phyloP scores from a whole-genome alignment of 2,797 vertebrate species.

The Trachurus trachurus region DNA sequence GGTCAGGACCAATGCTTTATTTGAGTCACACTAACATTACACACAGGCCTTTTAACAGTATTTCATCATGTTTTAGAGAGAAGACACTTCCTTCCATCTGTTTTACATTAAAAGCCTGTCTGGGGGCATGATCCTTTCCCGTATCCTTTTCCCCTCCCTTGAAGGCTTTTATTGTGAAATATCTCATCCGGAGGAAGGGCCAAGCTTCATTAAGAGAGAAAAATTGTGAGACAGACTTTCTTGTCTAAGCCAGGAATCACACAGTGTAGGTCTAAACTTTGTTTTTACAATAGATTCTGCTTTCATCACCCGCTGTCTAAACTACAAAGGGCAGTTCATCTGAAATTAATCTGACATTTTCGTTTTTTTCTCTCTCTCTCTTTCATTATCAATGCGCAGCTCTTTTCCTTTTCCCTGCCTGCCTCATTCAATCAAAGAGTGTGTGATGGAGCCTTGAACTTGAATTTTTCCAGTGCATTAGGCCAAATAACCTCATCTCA shows the following conservation, averaged over 20 bases:
- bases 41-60: neutral
- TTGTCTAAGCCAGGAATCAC: constrained; percentile 3
- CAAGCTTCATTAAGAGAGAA: constrained; percentile 12
- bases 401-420: neutral
- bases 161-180: constrained; percentile 15
- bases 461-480: constrained; percentile 49
- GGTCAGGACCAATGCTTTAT: neutral
- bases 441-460: constrained; percentile 2
- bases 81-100: neutral
- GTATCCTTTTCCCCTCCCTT: neutral
- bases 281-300: neutral
- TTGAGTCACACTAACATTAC: neutral
- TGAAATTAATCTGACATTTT: constrained; percentile 2
- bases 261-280: neutral
- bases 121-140: neutral
- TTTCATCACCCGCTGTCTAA: neutral
- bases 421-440: constrained; percentile 15
- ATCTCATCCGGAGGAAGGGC: constrained; percentile 24
- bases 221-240: neutral
- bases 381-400: neutral
- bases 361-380: neutral
- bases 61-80: neutral
- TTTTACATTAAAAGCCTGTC: constrained; percentile 25
- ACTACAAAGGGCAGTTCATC: neutral
- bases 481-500: constrained; percentile 55